Evolutionary conservation across 1,140 invertebrate genomes (phyloP), one percentile per base, ranked within the genome.

Genomic region (Papilio xuthus): DNA sequence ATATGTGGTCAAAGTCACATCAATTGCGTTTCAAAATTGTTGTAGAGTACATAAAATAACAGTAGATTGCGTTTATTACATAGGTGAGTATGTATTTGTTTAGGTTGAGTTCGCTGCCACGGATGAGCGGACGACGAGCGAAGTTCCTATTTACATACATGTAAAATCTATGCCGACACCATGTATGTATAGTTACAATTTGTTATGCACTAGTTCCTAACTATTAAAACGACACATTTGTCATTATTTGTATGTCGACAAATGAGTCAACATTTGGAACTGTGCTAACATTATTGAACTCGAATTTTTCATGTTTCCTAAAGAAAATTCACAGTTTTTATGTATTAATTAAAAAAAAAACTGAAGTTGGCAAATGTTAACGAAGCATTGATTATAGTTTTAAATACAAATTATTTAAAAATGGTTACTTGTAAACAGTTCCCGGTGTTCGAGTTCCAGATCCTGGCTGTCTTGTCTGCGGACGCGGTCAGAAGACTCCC

Each of bases 391-490:
- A 26, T 12, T 4, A 60, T 20, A 3, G 20, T 60, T 60, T 26
- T 60, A 60, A 60, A 44, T 44, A 23, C 18, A 7, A n/a, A 3
- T 13, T 20, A 71, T 44, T 44, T 32, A 23, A 71, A 37, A 41
- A 41, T 15, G 37, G n/a, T 70, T 77, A 93, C 94, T 89, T 96
- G 96, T 1, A 95, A 94, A 83, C 96, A 97, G 50, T 95, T 93
- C 0, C 97, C 97, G 1, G 95, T 95, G 53, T 95, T 95, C 0
- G 95, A 90, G 77, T 97, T 95, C 97, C 97, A 98, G 7, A 97
- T 83, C n/a, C 96, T 93, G 0, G 96, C 96, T 9, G 96, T 97
- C 78, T 95, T 95, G 86, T 98, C 97, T 10, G 96, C 95, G 47
- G 97, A 97, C 2, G 96, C 96, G 0, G 97, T 97, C 81, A 97